phyloP scores from a whole-genome alignment of 35 echinoderm and acorn worm genomes.

The Stichopus chloronotus region DNA sequence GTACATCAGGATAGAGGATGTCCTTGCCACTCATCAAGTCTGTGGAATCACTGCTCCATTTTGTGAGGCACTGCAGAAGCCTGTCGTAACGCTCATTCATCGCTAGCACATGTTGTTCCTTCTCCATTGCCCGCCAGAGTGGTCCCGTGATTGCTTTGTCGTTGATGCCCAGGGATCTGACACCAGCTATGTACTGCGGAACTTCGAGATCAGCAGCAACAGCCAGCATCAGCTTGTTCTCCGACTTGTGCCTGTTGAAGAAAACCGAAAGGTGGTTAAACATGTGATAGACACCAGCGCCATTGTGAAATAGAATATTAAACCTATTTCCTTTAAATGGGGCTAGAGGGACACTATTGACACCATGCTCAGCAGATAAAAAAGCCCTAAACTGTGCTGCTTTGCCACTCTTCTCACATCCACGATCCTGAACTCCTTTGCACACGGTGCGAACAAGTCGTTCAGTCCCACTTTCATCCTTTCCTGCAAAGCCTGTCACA shows the following conservation, averaged over 20 bases:
- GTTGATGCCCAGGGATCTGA: constrained; percentile 62
- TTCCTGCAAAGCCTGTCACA: not conserved
- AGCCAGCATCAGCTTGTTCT: constrained; percentile 60
- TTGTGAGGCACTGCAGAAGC: constrained; percentile 50
- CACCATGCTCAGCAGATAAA: constrained; percentile 34
- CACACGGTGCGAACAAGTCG: constrained; percentile 66
- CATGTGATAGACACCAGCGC: constrained; percentile 66
- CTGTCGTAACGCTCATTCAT: constrained; percentile 58
- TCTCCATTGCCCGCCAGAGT: constrained; percentile 70
- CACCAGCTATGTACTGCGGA: constrained; percentile 16
- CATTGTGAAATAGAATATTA: constrained; percentile 83
- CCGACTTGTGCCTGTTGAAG: constrained; percentile 65
- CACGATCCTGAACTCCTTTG: constrained; percentile 56
- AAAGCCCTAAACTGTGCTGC: constrained; percentile 63
- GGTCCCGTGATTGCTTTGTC: constrained; percentile 70
- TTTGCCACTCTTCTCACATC: constrained; percentile 63
- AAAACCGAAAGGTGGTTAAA: constrained; percentile 38
- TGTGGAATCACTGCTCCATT: constrained; percentile 63
- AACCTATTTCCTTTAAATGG: constrained; percentile 74
- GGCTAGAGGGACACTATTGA: constrained; percentile 56
- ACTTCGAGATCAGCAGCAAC: constrained; percentile 58
- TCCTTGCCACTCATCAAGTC: constrained; percentile 52
- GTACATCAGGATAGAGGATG: constrained; percentile 44
- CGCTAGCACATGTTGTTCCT: constrained; percentile 36
- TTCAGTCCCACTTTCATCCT: constrained; percentile 66